Base-by-base conservation (phyloP, 2,797 vertebrate genomes). In the Neosilurus hyrtlii region DNA sequence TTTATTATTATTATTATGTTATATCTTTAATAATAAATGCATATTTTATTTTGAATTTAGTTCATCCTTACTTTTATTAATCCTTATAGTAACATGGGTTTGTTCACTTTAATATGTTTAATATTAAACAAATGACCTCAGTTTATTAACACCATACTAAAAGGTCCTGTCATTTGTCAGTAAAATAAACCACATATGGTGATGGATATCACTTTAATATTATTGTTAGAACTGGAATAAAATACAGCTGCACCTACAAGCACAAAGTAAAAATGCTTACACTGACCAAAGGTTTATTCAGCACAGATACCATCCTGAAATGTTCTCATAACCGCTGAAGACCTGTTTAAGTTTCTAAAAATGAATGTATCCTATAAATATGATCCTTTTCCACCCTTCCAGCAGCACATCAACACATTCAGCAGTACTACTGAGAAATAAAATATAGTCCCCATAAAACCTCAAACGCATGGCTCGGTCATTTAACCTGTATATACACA, bases 391-490 rank as follows among this genome's bases (percentile, higher is more conserved):
- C 26, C 9, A 68, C 24, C 5, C n/a, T 79, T 66, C 43, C 26
- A 68, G 35, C 59, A 65, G 43, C n/a, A 43, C 56, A 26, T 71
- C 30, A 75, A 78, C 35, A 71, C n/a, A 26, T 10, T 49, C 20
- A 79, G 65, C n/a, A 30, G 54, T 57, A 30, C 49, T 26, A 82
- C 52, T 71, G 26, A 81, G 83, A 86, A 85, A 84, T 80, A 83
- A 65, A 30, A 79, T 16, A 82, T 51, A 68, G 1, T 24, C 71
- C 52, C 62, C 72, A 22, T 49, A 37, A 57, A 71, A 77, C 26
- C 20, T 66, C 51, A 72, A 66, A 73, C 61, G 16, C 65, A 37
- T 15, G 68, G 9, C 37, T 35, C 52, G 35, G 35, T 20, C 10
- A 26, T 67, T 63, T 51, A 24, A 37, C 22, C 54, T 35, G 43